These are phyloP conservation scores for Elegia similella DNA, from an alignment of 2,888 invertebrate genomes.

Conservation along the genomic window DNA sequence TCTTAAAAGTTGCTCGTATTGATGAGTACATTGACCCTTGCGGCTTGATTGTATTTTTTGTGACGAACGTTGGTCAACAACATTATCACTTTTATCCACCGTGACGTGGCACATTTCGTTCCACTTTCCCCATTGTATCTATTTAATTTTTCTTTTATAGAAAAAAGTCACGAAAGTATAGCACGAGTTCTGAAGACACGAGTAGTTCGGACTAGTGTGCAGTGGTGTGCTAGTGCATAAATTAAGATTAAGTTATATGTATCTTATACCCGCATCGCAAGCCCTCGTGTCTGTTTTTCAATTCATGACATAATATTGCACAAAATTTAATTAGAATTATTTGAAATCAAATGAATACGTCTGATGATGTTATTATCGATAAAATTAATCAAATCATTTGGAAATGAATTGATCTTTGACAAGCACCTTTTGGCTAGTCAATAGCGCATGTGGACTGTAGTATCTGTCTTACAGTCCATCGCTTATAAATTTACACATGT, in stretches of 20 bases:
- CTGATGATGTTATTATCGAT: too few species aligned
- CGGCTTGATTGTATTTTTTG: too few species aligned
- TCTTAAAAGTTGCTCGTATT: too few species aligned
- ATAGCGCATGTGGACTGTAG: too few species aligned
- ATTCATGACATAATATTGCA: background rate
- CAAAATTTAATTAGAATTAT: background rate
- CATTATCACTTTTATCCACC: background rate
- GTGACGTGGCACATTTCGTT: conserved; percentile 22
- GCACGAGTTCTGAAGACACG: conserved; percentile 74
- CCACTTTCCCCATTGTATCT: conserved; percentile 43
- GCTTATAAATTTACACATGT: too few species aligned
- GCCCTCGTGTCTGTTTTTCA: conserved; percentile 22
- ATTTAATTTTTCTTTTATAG: conserved; percentile 71
- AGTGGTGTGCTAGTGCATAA: conserved; percentile 55
- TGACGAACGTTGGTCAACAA: too few species aligned
- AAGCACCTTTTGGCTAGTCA: too few species aligned
- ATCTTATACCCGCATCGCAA: conserved; percentile 39
- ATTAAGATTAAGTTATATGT: conserved; percentile 51
- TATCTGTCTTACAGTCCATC: too few species aligned
- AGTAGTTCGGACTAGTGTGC: conserved; percentile 72
- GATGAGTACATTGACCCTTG: too few species aligned
- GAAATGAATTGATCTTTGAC: too few species aligned
- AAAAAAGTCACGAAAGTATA: conserved; percentile 76
- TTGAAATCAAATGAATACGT: background rate
- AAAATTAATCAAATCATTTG: too few species aligned